These are phyloP conservation scores for Dynastes hyllus DNA, from an alignment of 2,888 invertebrate genomes.

Conservation along the genomic window DNA sequence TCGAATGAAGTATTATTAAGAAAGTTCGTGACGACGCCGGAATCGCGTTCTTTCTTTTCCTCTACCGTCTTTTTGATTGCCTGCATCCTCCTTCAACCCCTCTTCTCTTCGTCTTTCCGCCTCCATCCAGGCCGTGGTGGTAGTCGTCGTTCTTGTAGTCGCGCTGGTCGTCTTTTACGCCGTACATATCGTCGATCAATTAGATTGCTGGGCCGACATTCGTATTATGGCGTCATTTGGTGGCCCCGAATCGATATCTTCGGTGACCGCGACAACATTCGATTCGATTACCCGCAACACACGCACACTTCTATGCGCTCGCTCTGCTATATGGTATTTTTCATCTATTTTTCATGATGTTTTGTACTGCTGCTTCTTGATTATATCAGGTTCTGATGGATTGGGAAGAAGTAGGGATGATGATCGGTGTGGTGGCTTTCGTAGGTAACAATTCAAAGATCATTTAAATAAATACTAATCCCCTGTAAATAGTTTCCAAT, in stretches of 20 bases:
- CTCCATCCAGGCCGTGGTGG: too few relatives aligned
- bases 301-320: too few relatives aligned
- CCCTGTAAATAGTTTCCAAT: too few relatives aligned
- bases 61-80: background rate
- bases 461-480: too few relatives aligned
- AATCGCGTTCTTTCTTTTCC: slow-evolving; percentile 2
- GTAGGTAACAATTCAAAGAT: too few relatives aligned
- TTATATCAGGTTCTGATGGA: background rate
- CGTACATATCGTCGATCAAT: slow-evolving; percentile 51
- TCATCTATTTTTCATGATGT: slow-evolving; percentile 4
- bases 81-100: background rate
- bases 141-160: background rate
- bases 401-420: too few relatives aligned
- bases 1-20: slow-evolving; percentile 37
- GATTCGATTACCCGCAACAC: slow-evolving; percentile 13
- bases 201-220: slow-evolving; percentile 51
- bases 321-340: too few relatives aligned
- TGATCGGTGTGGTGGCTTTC: too few relatives aligned
- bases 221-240: slow-evolving; percentile 54
- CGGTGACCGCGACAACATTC: slow-evolving; percentile 51
- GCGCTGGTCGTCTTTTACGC: background rate
- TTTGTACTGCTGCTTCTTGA: background rate
- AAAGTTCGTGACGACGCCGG: slow-evolving; percentile 42
- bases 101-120: too few relatives aligned
- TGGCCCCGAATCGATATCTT: slow-evolving; percentile 53